These are phyloP conservation scores for Yponomeuta sedellus DNA, from an alignment of 2,888 invertebrate genomes.

Conservation along the genomic window DNA sequence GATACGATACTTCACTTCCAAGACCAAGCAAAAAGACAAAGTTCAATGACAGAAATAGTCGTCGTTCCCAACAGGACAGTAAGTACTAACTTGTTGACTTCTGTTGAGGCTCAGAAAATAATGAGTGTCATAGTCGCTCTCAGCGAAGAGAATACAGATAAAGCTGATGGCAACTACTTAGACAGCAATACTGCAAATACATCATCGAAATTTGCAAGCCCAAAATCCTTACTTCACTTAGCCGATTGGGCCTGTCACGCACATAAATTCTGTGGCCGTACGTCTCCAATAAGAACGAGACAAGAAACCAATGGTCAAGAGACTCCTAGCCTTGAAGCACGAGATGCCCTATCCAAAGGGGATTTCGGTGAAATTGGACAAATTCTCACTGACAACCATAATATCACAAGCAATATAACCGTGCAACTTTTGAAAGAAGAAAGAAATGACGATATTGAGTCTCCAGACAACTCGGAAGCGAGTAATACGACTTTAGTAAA, in stretches of 20 bases:
- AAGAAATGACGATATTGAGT: background rate
- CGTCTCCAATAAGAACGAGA: background rate
- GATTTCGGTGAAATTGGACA: background rate
- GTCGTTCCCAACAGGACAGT: background rate
- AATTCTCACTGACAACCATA: background rate
- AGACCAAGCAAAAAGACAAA: background rate
- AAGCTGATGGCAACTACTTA: background rate
- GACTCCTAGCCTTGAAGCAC: background rate
- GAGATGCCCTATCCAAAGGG: background rate
- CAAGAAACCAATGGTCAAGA: background rate
- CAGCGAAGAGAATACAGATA: background rate
- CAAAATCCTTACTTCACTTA: background rate
- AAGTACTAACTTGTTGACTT: background rate
- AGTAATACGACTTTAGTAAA: background rate
- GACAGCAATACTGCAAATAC: background rate
- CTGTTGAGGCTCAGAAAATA: background rate
- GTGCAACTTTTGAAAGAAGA: background rate
- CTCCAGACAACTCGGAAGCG: background rate
- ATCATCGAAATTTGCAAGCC: background rate
- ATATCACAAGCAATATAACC: background rate
- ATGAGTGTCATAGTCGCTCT: background rate
- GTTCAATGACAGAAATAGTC: background rate
- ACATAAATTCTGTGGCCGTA: background rate
- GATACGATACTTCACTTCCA: background rate
- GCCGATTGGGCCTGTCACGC: background rate